Percentiles rank a stretch among this genome's conserved stretches.
phyloP scores from a whole-genome alignment of 2,888 invertebrate genomes.

The Clanis bilineata region DNA sequence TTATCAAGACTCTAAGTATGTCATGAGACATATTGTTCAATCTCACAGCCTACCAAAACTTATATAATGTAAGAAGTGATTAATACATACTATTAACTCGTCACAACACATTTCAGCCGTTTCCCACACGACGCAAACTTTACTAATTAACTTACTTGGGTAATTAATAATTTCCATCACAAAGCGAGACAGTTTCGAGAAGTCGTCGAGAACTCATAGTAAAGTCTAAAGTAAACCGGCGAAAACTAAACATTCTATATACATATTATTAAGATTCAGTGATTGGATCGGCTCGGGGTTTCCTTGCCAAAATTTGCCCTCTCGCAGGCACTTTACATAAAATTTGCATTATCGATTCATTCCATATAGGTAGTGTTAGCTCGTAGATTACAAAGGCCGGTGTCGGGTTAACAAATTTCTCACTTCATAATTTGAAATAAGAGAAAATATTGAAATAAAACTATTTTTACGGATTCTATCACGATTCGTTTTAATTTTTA shows the following conservation, averaged over 20 bases:
- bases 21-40: no score
- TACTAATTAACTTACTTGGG: background rate
- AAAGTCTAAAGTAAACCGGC: conserved; percentile 45
- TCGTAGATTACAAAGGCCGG: conserved; percentile 32
- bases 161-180: background rate
- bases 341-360: conserved; percentile 76
- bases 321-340: conserved; percentile 71
- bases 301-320: conserved; percentile 61
- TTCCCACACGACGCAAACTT: background rate
- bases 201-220: conserved; percentile 28
- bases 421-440: background rate
- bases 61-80: background rate
- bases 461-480: no score
- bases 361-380: conserved; percentile 36
- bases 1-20: no score
- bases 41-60: no score
- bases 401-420: conserved; percentile 1
- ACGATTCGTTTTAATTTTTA: no score
- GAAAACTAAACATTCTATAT: conserved; percentile 66
- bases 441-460: background rate
- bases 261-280: conserved; percentile 69
- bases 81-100: background rate
- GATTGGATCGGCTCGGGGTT: conserved; percentile 49
- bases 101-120: background rate
- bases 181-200: background rate